Evolutionary conservation across 1,140 invertebrate genomes (phyloP).

Genomic region (Caenorhabditis latens): DNA sequence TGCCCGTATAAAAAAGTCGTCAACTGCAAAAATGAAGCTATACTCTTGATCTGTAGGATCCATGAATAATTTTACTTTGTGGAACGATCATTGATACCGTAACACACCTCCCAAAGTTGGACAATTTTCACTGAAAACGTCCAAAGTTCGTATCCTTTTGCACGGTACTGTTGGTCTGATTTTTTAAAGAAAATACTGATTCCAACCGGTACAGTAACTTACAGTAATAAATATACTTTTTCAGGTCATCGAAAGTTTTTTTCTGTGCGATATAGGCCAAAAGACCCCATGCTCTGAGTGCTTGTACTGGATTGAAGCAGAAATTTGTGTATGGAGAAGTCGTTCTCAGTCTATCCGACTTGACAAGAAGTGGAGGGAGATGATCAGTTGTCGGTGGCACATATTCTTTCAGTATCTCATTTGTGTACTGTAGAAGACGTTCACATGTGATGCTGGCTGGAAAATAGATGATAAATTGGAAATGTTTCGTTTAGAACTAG

Average conservation of each 20-base stretch:
- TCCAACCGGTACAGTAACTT: not conserved
- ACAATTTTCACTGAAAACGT: too few species aligned
- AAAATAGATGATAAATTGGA: not conserved
- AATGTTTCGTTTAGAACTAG: not conserved
- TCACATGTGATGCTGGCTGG: not conserved
- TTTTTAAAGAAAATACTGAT: not conserved
- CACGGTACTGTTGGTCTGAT: too few species aligned
- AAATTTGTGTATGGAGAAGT: not conserved
- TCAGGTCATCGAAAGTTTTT: not conserved
- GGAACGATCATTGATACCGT: too few species aligned
- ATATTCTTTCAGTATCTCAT: not conserved
- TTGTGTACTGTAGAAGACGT: not conserved
- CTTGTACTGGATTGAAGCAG: conserved; percentile 8
- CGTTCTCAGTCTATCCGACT: not conserved
- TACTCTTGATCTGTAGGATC: too few species aligned
- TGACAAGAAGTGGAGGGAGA: not conserved
- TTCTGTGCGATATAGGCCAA: not conserved
- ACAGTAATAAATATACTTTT: not conserved
- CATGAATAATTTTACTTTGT: too few species aligned
- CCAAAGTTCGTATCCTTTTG: too few species aligned
- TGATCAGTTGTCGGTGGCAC: not conserved
- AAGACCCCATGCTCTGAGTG: not conserved
- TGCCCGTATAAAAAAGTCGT: too few species aligned
- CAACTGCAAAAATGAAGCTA: too few species aligned
- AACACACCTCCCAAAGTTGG: too few species aligned